Conservation (phyloP, 1,140 invertebrate species). For the Dendroctonus ponderosae region DNA sequence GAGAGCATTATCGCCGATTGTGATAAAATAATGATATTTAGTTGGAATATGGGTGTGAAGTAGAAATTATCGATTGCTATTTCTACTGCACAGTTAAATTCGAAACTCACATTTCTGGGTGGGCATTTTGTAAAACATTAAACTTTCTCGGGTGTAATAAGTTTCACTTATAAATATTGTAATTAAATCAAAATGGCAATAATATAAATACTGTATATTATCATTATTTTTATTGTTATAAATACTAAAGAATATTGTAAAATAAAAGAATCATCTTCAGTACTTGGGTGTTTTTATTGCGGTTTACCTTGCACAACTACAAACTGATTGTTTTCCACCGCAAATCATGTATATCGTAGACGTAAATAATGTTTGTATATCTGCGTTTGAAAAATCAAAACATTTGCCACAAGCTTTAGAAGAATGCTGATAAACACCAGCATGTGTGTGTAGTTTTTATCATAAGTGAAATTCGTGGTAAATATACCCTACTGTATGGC, state of each 20-base stretch:
- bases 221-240: conserved; percentile 25
- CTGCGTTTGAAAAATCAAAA: too few species aligned
- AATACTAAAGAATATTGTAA: conserved; percentile 24
- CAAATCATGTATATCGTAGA: too few species aligned
- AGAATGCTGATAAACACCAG: too few species aligned
- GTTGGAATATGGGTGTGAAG: conserved; percentile 4
- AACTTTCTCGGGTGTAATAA: neutral
- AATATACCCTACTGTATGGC: too few species aligned
- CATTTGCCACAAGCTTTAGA: too few species aligned
- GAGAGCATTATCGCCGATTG: conserved; percentile 8
- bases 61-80: neutral
- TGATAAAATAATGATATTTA: conserved; percentile 22
- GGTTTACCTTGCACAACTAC: too few species aligned
- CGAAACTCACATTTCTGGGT: neutral
- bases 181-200: conserved; percentile 30
- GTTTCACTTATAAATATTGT: conserved; percentile 7
- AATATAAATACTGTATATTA: conserved; percentile 32
- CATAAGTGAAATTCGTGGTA: too few species aligned
- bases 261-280: conserved; percentile 17
- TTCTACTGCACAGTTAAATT: neutral
- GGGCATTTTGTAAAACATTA: conserved; percentile 6
- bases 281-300: too few species aligned
- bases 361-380: too few species aligned
- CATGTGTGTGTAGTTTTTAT: too few species aligned
- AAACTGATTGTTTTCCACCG: too few species aligned